Evolutionary conservation across 2,113 vertebrate species (phyloP), one percentile per base, ranked within the genome.

Genomic region (Tretioscincus oriximinensis): DNA sequence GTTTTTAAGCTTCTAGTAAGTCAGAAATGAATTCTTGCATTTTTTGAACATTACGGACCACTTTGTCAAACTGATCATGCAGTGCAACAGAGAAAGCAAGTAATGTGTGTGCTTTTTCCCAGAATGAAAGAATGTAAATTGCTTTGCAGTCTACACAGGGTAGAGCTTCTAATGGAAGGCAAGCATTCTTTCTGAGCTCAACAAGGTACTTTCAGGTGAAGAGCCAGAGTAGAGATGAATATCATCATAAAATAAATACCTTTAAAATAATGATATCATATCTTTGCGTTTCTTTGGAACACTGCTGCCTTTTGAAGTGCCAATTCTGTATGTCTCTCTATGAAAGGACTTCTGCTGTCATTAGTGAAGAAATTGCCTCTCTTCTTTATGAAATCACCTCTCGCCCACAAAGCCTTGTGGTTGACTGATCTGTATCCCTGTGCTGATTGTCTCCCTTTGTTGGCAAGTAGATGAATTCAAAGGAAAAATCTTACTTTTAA

Each of bases 191-290:
- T 49, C 14, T 11, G 70, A 0, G 1, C 54, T 71, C 29, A 61
- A 65, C 28, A 21, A 41, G 29, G 47, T 26, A 9, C 18, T 7
- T 6, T n/a, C 0, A 0, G 68, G 78, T 14, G 0, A 20, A 5
- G 80, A 45, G 41, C 35, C 22, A 11, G 72, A 63, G 9, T 73
- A 66, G 70, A 14, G 64, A 7, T 54, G 45, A 35, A 29, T 22
- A 68, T 54, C 80, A 65, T 66, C 1, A 0, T 26, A 76, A 63
- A 80, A 58, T 73, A 77, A 81, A 73, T 71, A 79, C 77, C 66
- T 78, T 9, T 77, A 0, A 0, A 0, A 1, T 54, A 54, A 85
- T n/a, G n/a, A n/a, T 86, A 1, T 73, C 0, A 0, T 20, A 20
- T 73, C 70, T 73, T 0, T 64, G 22, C 24, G 61, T 21, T 26